Base-by-base conservation (phyloP, 1,140 invertebrate species). In the Drosophila baimaii region DNA sequence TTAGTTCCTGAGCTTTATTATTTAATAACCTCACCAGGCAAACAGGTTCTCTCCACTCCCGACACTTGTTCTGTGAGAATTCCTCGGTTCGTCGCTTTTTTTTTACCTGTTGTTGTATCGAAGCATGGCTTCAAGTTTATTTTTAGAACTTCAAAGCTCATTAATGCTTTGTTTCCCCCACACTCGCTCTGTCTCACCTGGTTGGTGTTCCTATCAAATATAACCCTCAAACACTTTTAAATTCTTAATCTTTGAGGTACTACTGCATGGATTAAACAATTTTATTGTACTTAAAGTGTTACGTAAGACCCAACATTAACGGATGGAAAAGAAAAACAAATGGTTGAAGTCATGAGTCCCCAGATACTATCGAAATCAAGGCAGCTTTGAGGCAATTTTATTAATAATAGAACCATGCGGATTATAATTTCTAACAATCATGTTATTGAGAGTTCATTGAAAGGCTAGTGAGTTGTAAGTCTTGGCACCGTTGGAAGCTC, bases 81-180 rank as follows among this genome's bases (percentile, higher is more conserved):
- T 63, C 33, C 41, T 31, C 37, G 5, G 12, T 23, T 33, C 33
- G 10, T 46, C 37, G 51, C 46, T 68, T 57, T 10, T 29, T 51
- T 31, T 25, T 56, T 58, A 46, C 68, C 68, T 70, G 64, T 51
- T 46, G 39, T 55, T 49, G 52, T 17, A 62, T 41, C 62, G 12
- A 25, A 35, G 35, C 35, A 25, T 19, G 44, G 21, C 39, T 46
- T 68, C 25, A 56, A 41, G 79, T 73, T 83, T 79, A 79, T 83
- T 83, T 68, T 72, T 79, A 69, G 76, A 79, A 72, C 49, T 41
- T 79, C 72, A 49, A 72, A 63, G 65, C 78, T 77, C 71, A 79
- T 83, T 79, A 83, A 58, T 21, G 51, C 66, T 71, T 47, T 51
- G 56, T 51, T 54, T 77, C 58, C 54, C 29, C 13, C 17, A 6